phyloP scores from a whole-genome alignment of 2,888 invertebrate genomes.

The Mesoligia furuncula region DNA sequence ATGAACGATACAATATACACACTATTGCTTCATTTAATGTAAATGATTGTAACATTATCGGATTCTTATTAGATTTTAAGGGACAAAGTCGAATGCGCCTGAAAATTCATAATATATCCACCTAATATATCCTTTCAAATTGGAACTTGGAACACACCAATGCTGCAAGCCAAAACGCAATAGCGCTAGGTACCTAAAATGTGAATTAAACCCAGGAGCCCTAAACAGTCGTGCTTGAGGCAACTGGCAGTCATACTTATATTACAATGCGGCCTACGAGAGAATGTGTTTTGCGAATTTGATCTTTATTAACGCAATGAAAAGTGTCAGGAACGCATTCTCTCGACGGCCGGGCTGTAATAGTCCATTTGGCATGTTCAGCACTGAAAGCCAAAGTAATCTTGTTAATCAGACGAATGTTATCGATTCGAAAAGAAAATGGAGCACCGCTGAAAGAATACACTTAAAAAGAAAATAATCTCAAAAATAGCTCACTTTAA shows the following conservation, averaged over 20 bases:
- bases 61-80: background rate
- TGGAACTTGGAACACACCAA: background rate
- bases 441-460: background rate
- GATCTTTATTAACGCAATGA: background rate
- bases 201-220: background rate
- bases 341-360: background rate
- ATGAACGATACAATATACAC: constrained; percentile 24
- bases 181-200: too few species aligned
- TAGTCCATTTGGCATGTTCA: background rate
- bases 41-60: constrained; percentile 5
- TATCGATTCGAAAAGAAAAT: background rate
- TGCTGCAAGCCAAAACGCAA: background rate
- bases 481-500: constrained; percentile 91
- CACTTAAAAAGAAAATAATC: background rate
- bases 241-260: background rate
- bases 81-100: background rate
- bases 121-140: background rate
- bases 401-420: background rate
- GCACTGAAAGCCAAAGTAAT: background rate
- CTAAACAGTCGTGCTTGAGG: too few species aligned
- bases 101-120: background rate
- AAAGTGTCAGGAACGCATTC: background rate
- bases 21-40: constrained; percentile 15
- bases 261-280: too few species aligned
- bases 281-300: background rate